Evolutionary conservation across 2,888 invertebrate species (phyloP).

Genomic region (Tetropium fuscum): DNA sequence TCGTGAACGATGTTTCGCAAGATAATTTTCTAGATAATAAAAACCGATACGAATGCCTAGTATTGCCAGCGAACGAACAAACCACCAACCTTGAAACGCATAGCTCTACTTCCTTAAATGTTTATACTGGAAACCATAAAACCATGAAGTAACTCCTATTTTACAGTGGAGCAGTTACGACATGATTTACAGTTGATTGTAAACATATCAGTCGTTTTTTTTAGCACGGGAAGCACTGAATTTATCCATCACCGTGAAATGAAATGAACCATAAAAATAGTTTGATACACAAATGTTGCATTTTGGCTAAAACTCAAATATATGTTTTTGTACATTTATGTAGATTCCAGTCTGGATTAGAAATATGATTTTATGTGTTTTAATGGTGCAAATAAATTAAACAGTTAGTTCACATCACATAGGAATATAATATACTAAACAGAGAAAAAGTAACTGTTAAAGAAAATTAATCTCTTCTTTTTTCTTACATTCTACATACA

Average conservation of each 20-base stretch:
- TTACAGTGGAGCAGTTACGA: slow-evolving; percentile 16
- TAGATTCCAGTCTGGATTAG: no score
- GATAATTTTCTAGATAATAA: slow-evolving; percentile 7
- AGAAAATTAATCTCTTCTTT: no score
- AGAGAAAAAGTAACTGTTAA: no score
- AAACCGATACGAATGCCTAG: slow-evolving; percentile 9
- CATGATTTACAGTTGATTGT: slow-evolving; percentile 17
- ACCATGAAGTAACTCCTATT: slow-evolving; percentile 22
- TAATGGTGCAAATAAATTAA: no score
- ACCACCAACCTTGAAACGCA: slow-evolving; percentile 13
- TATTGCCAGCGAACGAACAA: no score
- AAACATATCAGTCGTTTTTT: slow-evolving; percentile 18
- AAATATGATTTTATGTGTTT: no score
- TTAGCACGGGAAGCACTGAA: not conserved
- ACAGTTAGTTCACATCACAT: no score
- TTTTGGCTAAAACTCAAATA: no score
- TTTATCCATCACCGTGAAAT: slow-evolving; percentile 11
- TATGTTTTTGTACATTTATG: no score
- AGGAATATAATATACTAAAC: no score
- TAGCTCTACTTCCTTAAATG: slow-evolving; percentile 22
- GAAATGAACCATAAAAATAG: not conserved
- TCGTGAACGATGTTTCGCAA: not conserved
- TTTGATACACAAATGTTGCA: no score
- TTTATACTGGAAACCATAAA: slow-evolving; percentile 22
- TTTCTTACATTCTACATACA: no score